These are phyloP conservation scores for Leiothrix lutea DNA, from an alignment of 2,113 vertebrate species.

Conservation along the genomic window DNA sequence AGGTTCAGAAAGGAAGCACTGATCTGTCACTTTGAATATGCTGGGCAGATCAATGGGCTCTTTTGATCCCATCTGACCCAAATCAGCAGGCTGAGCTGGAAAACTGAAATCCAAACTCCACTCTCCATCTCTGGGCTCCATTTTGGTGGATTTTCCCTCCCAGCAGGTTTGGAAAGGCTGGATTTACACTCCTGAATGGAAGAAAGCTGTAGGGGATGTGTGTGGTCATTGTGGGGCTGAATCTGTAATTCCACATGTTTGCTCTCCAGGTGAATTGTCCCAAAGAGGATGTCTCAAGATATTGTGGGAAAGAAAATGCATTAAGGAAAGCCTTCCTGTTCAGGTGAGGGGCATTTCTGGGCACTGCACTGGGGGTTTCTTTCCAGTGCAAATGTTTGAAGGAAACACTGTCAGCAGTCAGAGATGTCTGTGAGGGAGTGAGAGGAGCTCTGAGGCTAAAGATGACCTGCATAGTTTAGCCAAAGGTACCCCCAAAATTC, in stretches of 20 bases:
- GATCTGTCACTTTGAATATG: background rate
- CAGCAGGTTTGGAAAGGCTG: background rate
- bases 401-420: background rate
- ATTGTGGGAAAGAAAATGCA: slow-evolving; percentile 79
- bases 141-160: background rate
- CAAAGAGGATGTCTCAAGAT: slow-evolving; percentile 72
- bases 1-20: background rate
- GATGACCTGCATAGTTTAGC: background rate
- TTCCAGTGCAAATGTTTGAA: background rate
- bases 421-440: background rate
- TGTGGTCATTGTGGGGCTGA: background rate
- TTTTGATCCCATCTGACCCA: background rate
- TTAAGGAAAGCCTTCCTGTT: slow-evolving; percentile 86
- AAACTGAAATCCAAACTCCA: background rate
- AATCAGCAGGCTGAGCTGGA: background rate
- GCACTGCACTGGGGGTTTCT: background rate
- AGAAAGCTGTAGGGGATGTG: background rate
- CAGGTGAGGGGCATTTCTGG: slow-evolving; percentile 72
- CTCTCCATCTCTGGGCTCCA: background rate
- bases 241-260: background rate
- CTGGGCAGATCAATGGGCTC: background rate
- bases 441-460: background rate
- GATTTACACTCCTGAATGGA: background rate
- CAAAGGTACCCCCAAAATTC: background rate
- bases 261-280: slow-evolving; percentile 84